Evolutionary conservation across 1,140 invertebrate species (phyloP).

Genomic region (Pantala flavescens): DNA sequence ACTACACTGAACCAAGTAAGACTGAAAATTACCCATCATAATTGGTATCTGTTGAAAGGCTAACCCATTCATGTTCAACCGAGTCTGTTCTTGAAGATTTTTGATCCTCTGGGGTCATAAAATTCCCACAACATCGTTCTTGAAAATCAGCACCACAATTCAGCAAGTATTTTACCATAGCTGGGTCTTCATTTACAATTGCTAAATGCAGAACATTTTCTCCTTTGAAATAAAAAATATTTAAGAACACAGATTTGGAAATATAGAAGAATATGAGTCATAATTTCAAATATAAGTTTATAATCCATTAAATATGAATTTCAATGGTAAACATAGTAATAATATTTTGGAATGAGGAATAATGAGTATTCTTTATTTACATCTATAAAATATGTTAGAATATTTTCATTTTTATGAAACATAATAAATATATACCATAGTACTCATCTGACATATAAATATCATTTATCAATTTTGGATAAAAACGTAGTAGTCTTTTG

Average conservation of each 20-base stretch:
- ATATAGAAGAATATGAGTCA: neutral
- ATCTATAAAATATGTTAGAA: too few relatives aligned
- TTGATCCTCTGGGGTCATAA: conserved; percentile 96
- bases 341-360: too few relatives aligned
- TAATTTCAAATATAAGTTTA: too few relatives aligned
- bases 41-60: conserved; percentile 74
- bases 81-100: conserved; percentile 79
- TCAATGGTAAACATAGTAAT: too few relatives aligned
- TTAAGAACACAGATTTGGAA: neutral
- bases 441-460: conserved; percentile 94
- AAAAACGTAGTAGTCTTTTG: conserved; percentile 80
- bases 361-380: too few relatives aligned
- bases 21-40: conserved; percentile 71
- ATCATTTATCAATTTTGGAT: conserved; percentile 92
- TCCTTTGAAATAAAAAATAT: conserved; percentile 41
- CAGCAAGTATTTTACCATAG: conserved; percentile 91
- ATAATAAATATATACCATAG: conserved; percentile 77
- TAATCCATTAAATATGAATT: too few relatives aligned
- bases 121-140: conserved; percentile 85
- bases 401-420: too few relatives aligned
- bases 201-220: conserved; percentile 91
- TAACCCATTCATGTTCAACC: conserved; percentile 85
- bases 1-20: too few relatives aligned
- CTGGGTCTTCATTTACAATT: conserved; percentile 95
- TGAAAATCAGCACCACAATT: conserved; percentile 85